Percentiles rank a stretch among this genome's conserved stretches.
These are phyloP conservation scores for Tarsius wallacei DNA, from an alignment of 2,797 vertebrate species.

Conservation along the genomic window DNA sequence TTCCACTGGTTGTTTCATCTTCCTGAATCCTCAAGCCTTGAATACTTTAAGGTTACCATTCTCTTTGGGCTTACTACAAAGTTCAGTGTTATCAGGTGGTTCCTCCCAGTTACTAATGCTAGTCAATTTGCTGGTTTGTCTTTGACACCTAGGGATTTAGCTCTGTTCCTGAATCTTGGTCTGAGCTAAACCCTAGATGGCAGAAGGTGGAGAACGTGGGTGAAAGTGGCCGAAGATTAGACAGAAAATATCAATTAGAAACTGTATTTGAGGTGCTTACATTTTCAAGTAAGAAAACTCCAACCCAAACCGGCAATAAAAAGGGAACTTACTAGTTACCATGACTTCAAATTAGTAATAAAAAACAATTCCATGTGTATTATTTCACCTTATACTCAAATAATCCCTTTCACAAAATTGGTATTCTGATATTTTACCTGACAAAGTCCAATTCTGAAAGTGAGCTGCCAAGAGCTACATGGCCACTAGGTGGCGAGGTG, in stretches of 20 bases:
- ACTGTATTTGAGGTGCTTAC: slow-evolving; percentile 24
- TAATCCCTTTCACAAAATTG: slow-evolving; percentile 4
- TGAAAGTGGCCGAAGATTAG: background rate
- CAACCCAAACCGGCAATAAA: slow-evolving; percentile 48
- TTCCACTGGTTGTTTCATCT: background rate
- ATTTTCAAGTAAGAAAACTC: slow-evolving; percentile 48
- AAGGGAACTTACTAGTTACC: background rate
- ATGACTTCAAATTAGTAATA: slow-evolving; percentile 17
- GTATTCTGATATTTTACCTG: background rate
- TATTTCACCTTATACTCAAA: slow-evolving; percentile 43
- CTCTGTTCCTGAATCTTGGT: slow-evolving; percentile 16
- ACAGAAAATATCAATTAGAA: background rate
- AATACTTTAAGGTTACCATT: background rate
- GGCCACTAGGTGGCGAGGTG: slow-evolving; percentile 59
- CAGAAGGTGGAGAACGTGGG: background rate
- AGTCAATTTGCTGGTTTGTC: slow-evolving; percentile 11
- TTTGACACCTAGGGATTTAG: slow-evolving; percentile 19
- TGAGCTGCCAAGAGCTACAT: background rate
- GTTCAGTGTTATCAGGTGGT: background rate
- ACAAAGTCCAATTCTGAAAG: background rate
- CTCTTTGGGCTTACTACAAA: slow-evolving; percentile 44
- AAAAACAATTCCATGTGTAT: background rate
- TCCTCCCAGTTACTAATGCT: slow-evolving; percentile 7
- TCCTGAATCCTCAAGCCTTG: slow-evolving; percentile 21
- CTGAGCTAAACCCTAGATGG: background rate